Percentiles rank a stretch among this genome's conserved stretches.
Conservation (phyloP, 2,888 invertebrate species). For the Podotricha telesiphe region DNA sequence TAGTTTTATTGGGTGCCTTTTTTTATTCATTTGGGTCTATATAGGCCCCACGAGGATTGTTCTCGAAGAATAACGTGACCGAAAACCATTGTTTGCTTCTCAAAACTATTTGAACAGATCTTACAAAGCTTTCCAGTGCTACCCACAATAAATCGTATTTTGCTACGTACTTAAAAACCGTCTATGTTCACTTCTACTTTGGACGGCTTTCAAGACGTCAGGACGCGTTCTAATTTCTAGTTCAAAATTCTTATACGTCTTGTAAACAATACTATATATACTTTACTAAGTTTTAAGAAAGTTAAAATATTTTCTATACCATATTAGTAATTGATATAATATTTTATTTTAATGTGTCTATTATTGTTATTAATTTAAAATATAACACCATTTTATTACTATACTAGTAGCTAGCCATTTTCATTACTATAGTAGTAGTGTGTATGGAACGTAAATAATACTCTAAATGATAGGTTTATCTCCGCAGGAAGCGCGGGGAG, state of each 20-base stretch:
- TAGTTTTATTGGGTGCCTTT: constrained; percentile 10
- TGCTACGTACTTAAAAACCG: too few species aligned
- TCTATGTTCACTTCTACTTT: too few species aligned
- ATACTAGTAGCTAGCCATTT: not conserved
- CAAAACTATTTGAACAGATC: not conserved
- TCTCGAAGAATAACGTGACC: not conserved
- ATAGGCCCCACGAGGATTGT: not conserved
- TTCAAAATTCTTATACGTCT: too few species aligned
- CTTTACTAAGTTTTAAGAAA: too few species aligned
- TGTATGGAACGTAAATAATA: not conserved
- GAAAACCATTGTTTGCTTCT: not conserved
- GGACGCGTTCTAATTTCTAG: too few species aligned
- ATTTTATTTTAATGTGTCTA: too few species aligned
- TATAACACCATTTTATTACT: not conserved
- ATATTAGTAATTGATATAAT: too few species aligned
- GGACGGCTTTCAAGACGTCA: too few species aligned
- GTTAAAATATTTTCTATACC: too few species aligned
- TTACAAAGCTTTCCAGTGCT: not conserved
- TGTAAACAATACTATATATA: too few species aligned
- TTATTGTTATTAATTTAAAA: too few species aligned
- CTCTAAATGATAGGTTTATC: constrained; percentile 4
- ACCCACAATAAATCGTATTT: too few species aligned
- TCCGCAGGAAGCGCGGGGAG: not conserved
- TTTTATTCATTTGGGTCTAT: not conserved
- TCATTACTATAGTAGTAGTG: not conserved